Evolutionary conservation across 2,113 vertebrate species (phyloP).

Genomic region (Cryptotis parvus): DNA sequence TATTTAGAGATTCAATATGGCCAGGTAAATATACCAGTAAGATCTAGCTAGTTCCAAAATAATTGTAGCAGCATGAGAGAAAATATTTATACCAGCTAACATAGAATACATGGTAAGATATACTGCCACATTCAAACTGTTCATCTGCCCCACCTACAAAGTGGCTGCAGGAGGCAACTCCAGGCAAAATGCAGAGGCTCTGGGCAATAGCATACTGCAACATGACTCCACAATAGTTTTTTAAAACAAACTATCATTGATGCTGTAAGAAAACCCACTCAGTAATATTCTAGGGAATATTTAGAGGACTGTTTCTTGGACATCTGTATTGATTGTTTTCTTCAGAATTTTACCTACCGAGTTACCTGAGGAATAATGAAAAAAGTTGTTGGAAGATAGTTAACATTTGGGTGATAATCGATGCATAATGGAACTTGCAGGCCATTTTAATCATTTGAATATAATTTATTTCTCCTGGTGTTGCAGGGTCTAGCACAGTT

Average conservation of each 20-base stretch:
- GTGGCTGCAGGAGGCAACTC: too few relatives aligned
- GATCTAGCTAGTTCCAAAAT: too few relatives aligned
- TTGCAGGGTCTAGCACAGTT: background rate
- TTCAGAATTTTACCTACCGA: background rate
- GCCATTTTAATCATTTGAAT: background rate
- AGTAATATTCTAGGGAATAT: background rate
- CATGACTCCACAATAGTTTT: background rate
- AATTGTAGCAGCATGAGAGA: too few relatives aligned
- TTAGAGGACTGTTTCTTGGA: background rate
- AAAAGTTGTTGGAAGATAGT: background rate
- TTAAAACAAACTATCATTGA: too few relatives aligned
- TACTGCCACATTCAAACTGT: too few relatives aligned
- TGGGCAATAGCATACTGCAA: too few relatives aligned
- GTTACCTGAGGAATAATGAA: background rate
- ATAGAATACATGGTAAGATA: too few relatives aligned
- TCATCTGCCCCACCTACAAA: too few relatives aligned
- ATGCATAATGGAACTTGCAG: background rate
- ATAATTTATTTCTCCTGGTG: background rate
- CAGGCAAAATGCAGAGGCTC: too few relatives aligned
- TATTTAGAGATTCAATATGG: too few relatives aligned
- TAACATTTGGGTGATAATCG: background rate
- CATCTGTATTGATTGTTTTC: background rate
- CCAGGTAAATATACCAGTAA: too few relatives aligned
- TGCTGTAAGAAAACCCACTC: background rate
- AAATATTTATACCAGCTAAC: too few relatives aligned